Conservation (phyloP, 2,888 invertebrate species). For the Amblyteles armatorius region DNA sequence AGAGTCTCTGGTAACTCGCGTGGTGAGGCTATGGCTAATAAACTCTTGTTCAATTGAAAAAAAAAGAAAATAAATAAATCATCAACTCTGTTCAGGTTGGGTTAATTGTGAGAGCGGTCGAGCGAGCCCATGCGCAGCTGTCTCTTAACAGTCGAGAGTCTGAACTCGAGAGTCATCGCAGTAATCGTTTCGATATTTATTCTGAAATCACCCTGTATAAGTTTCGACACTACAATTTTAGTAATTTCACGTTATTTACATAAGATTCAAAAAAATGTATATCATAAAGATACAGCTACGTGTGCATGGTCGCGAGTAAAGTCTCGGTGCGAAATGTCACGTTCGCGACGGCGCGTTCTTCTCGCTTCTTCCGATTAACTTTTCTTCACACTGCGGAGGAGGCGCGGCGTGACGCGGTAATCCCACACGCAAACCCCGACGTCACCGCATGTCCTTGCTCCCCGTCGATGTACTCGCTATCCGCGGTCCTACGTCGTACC, state of each 20-base stretch:
- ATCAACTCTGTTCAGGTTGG: conserved; percentile 26
- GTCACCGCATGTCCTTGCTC: conserved; percentile 1
- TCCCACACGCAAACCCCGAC: conserved; percentile 51
- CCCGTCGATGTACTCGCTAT: conserved; percentile 2
- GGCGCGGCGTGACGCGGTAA: conserved; percentile 55
- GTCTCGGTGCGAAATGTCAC: conserved; percentile 30
- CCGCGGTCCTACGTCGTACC: conserved; percentile 11
- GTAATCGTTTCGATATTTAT: too few relatives aligned
- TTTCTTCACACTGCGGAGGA: conserved; percentile 31
- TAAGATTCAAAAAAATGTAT: neutral
- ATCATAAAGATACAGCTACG: neutral
- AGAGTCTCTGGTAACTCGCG: conserved; percentile 50
- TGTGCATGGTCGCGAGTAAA: neutral
- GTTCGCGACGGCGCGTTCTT: conserved; percentile 40
- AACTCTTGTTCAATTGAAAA: conserved; percentile 42
- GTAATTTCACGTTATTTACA: neutral
- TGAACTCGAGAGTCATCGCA: too few relatives aligned
- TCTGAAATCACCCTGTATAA: too few relatives aligned
- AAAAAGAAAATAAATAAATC: neutral
- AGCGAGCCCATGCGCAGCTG: neutral
- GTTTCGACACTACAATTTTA: too few relatives aligned
- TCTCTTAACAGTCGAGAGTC: neutral
- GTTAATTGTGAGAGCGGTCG: conserved; percentile 51
- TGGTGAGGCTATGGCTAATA: conserved; percentile 39
- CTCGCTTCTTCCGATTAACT: conserved; percentile 62